Conservation (phyloP, 2,113 vertebrate genomes). For the Pomatorhinus ruficollis region DNA sequence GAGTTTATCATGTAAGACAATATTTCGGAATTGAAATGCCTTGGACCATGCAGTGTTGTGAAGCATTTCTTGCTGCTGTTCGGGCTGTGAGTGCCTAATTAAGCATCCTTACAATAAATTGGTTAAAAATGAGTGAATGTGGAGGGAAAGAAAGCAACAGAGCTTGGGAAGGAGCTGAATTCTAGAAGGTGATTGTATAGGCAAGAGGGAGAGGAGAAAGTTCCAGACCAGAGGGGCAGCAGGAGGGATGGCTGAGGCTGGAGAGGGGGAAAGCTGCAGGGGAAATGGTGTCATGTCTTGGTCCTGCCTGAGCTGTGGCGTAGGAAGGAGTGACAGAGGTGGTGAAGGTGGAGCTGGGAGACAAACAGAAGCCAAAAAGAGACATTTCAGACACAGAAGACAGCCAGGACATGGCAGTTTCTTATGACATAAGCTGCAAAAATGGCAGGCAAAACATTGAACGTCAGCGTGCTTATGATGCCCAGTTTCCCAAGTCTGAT, state of each 20-base stretch:
- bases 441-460: constrained; percentile 28
- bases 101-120: background rate
- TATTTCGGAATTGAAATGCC: background rate
- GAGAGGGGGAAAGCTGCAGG: background rate
- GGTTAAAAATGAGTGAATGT: background rate
- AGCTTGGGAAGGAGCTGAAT: background rate
- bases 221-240: background rate
- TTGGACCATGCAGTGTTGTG: background rate
- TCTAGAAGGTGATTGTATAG: background rate
- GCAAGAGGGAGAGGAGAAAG: background rate
- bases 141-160: background rate
- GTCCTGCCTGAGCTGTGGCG: background rate
- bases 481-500: constrained; percentile 15
- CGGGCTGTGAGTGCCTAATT: background rate
- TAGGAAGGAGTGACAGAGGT: background rate
- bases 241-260: background rate
- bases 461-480: background rate
- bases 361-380: background rate
- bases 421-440: constrained; percentile 32
- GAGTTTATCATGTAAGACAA: background rate
- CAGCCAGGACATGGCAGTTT: background rate
- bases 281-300: constrained; percentile 24
- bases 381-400: background rate
- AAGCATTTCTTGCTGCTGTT: background rate
- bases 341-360: background rate